Percentiles rank a stretch among this genome's conserved stretches.
Conservation (phyloP, 2,888 invertebrate species). For the Barypeithes pellucidus region DNA sequence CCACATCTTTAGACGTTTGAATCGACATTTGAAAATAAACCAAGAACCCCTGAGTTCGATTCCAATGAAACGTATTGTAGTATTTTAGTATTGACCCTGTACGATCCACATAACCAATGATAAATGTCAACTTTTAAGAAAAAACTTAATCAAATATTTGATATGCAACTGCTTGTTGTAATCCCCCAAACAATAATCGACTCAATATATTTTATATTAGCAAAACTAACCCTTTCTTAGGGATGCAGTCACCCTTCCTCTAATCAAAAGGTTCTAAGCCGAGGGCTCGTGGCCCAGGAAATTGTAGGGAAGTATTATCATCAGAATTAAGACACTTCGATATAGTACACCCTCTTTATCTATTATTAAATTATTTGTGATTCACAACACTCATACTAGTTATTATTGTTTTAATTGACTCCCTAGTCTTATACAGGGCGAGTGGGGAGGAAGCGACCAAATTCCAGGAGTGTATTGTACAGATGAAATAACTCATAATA, state of each 20-base stretch:
- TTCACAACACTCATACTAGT: slow-evolving; percentile 59
- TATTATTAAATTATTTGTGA: slow-evolving; percentile 66
- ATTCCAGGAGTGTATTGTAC: too few relatives aligned
- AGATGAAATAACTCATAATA: too few relatives aligned
- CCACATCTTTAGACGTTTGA: slow-evolving; percentile 5
- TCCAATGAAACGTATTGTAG: too few relatives aligned
- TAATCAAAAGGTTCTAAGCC: slow-evolving; percentile 59
- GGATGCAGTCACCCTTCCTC: slow-evolving; percentile 58
- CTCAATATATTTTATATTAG: slow-evolving; percentile 22
- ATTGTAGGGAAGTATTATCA: slow-evolving; percentile 70
- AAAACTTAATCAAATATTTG: too few relatives aligned
- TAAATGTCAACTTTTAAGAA: too few relatives aligned
- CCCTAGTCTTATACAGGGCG: too few relatives aligned
- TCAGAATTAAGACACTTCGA: slow-evolving; percentile 67
- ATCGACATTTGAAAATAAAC: too few relatives aligned
- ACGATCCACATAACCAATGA: too few relatives aligned
- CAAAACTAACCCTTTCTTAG: slow-evolving; percentile 47
- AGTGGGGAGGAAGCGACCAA: too few relatives aligned
- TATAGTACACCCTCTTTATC: slow-evolving; percentile 59
- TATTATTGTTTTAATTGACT: slow-evolving; percentile 15
- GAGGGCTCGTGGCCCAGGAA: slow-evolving; percentile 63
- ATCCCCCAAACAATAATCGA: slow-evolving; percentile 1
- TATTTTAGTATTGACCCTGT: too few relatives aligned
- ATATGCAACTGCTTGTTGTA: not conserved
- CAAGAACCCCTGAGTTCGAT: too few relatives aligned